Percentiles rank a stretch among this genome's conserved stretches.
Conservation (phyloP, 2,113 vertebrate genomes). For the Tragelaphus strepsiceros region DNA sequence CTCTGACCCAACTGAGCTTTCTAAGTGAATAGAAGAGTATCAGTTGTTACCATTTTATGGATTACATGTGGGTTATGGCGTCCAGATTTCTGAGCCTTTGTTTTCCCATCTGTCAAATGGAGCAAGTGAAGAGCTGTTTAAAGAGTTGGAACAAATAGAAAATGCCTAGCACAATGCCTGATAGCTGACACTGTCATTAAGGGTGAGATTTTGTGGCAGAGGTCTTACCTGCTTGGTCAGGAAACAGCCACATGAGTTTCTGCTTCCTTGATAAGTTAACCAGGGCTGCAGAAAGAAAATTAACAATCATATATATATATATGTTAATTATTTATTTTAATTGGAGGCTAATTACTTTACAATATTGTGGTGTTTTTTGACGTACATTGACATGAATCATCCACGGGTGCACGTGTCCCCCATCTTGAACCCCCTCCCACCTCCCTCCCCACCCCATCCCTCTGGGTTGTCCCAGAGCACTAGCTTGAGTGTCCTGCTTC, state of each 20-base stretch:
- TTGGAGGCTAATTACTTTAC: not conserved
- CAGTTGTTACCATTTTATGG: not conserved
- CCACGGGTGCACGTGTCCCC: rapidly evolving
- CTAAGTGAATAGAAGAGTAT: not conserved
- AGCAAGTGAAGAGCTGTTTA: not conserved
- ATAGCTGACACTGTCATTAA: not conserved
- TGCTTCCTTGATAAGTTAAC: not conserved
- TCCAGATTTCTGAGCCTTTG: not conserved
- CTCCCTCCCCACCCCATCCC: not conserved
- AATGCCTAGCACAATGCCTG: not conserved
- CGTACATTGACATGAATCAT: not conserved
- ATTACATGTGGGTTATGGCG: not conserved
- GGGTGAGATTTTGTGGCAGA: not conserved
- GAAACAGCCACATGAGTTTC: not conserved
- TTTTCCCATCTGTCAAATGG: not conserved
- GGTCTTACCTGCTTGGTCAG: not conserved
- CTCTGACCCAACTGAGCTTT: not conserved
- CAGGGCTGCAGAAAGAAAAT: not conserved
- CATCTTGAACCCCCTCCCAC: not conserved
- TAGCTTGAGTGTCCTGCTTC: not conserved
- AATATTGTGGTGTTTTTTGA: not conserved
- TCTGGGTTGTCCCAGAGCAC: not conserved
- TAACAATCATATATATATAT: not conserved
- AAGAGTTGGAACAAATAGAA: not conserved
- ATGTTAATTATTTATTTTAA: not conserved